These are phyloP conservation scores for Cavia aperea DNA, from an alignment of 2,113 vertebrate species.

Conservation along the genomic window DNA sequence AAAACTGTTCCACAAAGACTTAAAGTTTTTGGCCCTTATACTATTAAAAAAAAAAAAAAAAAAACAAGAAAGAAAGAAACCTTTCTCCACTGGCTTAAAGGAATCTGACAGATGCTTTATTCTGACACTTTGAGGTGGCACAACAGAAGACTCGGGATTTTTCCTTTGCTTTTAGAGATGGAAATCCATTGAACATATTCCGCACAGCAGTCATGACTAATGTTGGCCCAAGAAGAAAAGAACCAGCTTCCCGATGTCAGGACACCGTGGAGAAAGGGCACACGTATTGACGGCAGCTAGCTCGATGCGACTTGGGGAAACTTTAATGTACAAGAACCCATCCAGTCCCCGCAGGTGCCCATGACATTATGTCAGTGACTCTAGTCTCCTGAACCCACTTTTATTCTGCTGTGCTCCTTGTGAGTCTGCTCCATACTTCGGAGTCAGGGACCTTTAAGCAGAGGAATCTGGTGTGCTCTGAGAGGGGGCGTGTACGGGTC, in stretches of 20 bases:
- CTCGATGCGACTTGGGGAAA: background rate
- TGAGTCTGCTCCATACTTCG: background rate
- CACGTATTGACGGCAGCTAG: background rate
- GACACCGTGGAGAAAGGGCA: conserved; percentile 29
- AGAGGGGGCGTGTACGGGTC: too few relatives aligned
- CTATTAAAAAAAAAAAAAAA: background rate
- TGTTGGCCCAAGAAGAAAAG: conserved; percentile 36
- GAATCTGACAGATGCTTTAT: conserved; percentile 23
- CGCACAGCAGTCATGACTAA: conserved; percentile 41
- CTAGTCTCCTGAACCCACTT: background rate
- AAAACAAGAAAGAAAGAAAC: background rate
- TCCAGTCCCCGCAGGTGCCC: background rate
- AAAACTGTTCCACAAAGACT: conserved; percentile 14
- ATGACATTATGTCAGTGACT: conserved; percentile 16
- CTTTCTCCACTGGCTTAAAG: conserved; percentile 12
- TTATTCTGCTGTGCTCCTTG: background rate
- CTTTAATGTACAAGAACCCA: background rate
- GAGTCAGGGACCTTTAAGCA: background rate
- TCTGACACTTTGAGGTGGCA: conserved; percentile 21
- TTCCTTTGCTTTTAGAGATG: conserved; percentile 42
- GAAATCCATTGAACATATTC: conserved; percentile 45
- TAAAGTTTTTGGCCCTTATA: background rate
- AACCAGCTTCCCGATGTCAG: conserved; percentile 32
- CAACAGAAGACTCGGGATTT: conserved; percentile 13
- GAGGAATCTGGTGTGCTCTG: background rate